Percentiles rank a stretch among this genome's conserved stretches.
Conservation (phyloP, 2,888 invertebrate genomes). For the Alviniconcha strummeri region DNA sequence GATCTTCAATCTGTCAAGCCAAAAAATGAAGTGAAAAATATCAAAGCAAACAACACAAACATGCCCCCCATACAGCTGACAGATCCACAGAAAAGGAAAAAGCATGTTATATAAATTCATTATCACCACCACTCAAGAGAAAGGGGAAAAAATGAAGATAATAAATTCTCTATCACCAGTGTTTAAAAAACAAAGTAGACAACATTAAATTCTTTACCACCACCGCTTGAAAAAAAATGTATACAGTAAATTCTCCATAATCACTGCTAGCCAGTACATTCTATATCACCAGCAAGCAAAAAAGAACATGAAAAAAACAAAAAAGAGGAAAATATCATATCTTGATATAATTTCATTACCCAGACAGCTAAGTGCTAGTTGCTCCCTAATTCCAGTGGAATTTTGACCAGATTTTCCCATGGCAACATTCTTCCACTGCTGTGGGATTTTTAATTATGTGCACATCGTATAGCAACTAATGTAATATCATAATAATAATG, state of each 20-base stretch:
- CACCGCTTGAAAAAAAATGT: neutral
- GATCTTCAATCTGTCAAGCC: conserved; percentile 76
- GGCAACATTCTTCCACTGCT: too few relatives aligned
- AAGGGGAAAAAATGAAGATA: neutral
- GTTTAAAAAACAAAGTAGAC: too few relatives aligned
- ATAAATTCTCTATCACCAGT: too few relatives aligned
- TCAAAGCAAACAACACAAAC: neutral
- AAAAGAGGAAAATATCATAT: neutral
- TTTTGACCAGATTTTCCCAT: too few relatives aligned
- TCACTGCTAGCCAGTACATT: too few relatives aligned
- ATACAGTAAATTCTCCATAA: neutral
- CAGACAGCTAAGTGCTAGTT: neutral
- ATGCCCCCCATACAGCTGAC: neutral
- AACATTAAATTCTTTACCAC: too few relatives aligned
- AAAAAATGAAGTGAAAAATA: neutral
- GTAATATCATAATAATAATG: too few relatives aligned
- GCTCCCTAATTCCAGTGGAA: too few relatives aligned
- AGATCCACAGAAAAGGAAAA: neutral
- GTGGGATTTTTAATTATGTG: too few relatives aligned
- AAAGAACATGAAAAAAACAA: neutral
- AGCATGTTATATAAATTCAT: too few relatives aligned
- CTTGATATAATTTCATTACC: neutral
- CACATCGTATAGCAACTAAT: too few relatives aligned
- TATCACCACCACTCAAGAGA: neutral
- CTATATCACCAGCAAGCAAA: neutral